Conservation (phyloP, 1,140 invertebrate genomes). For the Macrostomum lignano region DNA sequence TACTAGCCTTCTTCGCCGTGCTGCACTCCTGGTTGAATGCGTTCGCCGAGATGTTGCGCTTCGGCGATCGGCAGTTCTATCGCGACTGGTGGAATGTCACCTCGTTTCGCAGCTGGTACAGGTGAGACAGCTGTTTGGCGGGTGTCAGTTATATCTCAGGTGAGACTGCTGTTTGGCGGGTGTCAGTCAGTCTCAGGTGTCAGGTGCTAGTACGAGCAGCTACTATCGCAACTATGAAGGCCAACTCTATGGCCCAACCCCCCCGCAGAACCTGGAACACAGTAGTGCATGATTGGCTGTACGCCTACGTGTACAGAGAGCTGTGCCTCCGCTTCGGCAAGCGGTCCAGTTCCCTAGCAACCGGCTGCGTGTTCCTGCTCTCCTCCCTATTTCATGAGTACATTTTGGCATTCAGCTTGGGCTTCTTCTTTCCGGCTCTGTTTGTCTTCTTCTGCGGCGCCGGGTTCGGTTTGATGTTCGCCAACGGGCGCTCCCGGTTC, state of each 20-base stretch:
- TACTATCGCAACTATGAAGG: background rate
- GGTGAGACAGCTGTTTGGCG: no score
- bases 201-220: background rate
- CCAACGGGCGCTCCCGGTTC: slow-evolving; percentile 17
- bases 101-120: slow-evolving; percentile 48
- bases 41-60: slow-evolving; percentile 51
- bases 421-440: slow-evolving; percentile 58
- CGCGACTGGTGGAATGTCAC: slow-evolving; percentile 75
- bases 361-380: slow-evolving; percentile 32
- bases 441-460: slow-evolving; percentile 31
- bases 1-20: slow-evolving; percentile 43
- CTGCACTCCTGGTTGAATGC: slow-evolving; percentile 63
- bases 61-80: slow-evolving; percentile 42
- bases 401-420: slow-evolving; percentile 42
- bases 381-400: slow-evolving; percentile 55
- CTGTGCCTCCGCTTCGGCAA: slow-evolving; percentile 31
- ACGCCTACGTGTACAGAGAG: slow-evolving; percentile 63
- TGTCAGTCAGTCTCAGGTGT: no score
- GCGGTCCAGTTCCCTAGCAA: slow-evolving; percentile 16
- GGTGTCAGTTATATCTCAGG: no score
- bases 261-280: slow-evolving; percentile 72
- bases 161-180: no score
- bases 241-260: no score
- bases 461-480: slow-evolving; percentile 6
- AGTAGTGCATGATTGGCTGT: slow-evolving; percentile 72